These are phyloP conservation scores for Thalassophryne amazonica DNA, from an alignment of 2,797 vertebrate species.

Conservation along the genomic window DNA sequence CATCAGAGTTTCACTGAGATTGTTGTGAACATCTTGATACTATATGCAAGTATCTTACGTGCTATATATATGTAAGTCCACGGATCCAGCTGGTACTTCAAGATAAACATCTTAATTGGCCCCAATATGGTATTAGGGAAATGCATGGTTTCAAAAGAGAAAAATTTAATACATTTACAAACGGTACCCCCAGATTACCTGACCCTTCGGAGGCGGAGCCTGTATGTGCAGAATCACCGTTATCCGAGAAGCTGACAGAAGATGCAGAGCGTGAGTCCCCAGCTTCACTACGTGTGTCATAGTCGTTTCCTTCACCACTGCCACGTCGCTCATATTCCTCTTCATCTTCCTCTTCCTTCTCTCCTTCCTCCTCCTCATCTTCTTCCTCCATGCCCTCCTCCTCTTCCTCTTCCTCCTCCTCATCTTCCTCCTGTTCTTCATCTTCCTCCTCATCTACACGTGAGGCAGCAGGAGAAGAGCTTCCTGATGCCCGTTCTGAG, in stretches of 20 bases:
- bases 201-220: conserved; percentile 90
- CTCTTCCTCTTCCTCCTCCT: conserved; percentile 56
- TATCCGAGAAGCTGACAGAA: conserved; percentile 92
- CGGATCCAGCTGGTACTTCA: too few species aligned
- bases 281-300: conserved; percentile 95
- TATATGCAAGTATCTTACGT: too few species aligned
- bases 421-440: conserved; percentile 79
- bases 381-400: conserved; percentile 76
- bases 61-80: too few species aligned
- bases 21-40: too few species aligned
- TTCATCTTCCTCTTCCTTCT: conserved; percentile 90
- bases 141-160: too few species aligned
- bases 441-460: conserved; percentile 59
- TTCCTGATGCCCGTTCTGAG: conserved; percentile 47
- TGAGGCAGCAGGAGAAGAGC: conserved; percentile 51
- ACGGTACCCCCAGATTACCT: too few species aligned
- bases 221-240: conserved; percentile 87
- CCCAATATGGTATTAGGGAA: too few species aligned
- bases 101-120: too few species aligned
- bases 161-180: too few species aligned
- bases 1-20: too few species aligned
- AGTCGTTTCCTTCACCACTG: conserved; percentile 85
- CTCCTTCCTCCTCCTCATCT: conserved; percentile 55
- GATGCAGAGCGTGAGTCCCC: conserved; percentile 94
- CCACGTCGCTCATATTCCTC: conserved; percentile 90